Conservation (phyloP, 2,888 invertebrate genomes). For the Philonicus albiceps region DNA sequence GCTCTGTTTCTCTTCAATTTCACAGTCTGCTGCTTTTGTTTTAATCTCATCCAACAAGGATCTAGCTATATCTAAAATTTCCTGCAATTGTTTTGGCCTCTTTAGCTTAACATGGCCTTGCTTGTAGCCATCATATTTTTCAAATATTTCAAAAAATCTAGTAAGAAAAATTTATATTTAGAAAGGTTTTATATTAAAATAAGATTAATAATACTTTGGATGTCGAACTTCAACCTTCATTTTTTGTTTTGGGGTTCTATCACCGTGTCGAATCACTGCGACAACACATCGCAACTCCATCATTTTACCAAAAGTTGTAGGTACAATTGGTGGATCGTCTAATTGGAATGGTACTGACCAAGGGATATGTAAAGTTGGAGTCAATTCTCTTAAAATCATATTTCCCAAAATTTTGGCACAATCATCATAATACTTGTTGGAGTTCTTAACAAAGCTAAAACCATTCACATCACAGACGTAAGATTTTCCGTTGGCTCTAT, state of each 20-base stretch:
- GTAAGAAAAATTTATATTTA: background rate
- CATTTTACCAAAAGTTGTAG: constrained; percentile 99
- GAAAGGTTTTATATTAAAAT: background rate
- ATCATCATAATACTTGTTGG: constrained; percentile 99
- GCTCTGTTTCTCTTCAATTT: constrained; percentile 95
- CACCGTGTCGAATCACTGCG: constrained; percentile 97
- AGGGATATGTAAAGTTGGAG: constrained; percentile 95
- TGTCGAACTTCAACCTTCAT: constrained; percentile 99
- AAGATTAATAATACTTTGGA: constrained; percentile 74
- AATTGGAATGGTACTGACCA: constrained; percentile 97
- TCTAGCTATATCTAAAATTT: constrained; percentile 95
- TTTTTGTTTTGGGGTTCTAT: constrained; percentile 99
- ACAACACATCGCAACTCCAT: constrained; percentile 92
- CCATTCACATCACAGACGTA: constrained; percentile 99
- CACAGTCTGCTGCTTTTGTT: constrained; percentile 85
- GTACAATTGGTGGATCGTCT: constrained; percentile 98
- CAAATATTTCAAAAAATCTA: constrained; percentile 98
- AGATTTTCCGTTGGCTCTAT: constrained; percentile 95
- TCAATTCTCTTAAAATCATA: constrained; percentile 94
- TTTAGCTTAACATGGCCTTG: constrained; percentile 97
- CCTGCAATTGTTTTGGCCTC: constrained; percentile 95
- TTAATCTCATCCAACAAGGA: constrained; percentile 89
- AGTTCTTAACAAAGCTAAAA: constrained; percentile 99
- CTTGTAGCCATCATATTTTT: constrained; percentile 95
- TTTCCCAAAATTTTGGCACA: constrained; percentile 98